Evolutionary conservation across 2,888 invertebrate species (phyloP).

Genomic region (Tillus elongatus): DNA sequence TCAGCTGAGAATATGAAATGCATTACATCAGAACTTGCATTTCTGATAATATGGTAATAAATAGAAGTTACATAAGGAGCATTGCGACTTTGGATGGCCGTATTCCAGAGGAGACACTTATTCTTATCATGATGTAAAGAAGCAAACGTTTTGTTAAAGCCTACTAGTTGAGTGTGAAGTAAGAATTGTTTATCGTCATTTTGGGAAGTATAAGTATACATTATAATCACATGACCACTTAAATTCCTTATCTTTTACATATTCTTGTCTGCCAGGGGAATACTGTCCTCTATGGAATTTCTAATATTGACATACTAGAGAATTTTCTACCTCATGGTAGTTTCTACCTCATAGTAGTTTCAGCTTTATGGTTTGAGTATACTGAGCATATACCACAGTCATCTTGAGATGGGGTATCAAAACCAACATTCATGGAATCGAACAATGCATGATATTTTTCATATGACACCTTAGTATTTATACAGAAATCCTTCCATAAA

Average conservation of each 20-base stretch:
- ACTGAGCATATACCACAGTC: slow-evolving; percentile 4
- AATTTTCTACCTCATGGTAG: neutral
- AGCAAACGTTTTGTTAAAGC: slow-evolving; percentile 1
- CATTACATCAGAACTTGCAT: neutral
- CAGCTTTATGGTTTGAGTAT: slow-evolving; percentile 1
- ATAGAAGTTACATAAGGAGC: slow-evolving; percentile 1
- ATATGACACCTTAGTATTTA: neutral
- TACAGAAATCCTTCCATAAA: slow-evolving; percentile 2
- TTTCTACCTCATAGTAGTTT: too few relatives aligned
- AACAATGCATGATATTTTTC: neutral
- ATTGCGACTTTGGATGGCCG: neutral
- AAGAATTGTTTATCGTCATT: neutral
- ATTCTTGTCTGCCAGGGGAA: slow-evolving; percentile 1
- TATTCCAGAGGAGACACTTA: neutral
- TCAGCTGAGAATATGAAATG: slow-evolving; percentile 1
- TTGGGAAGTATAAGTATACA: slow-evolving; percentile 2
- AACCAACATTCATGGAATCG: slow-evolving; percentile 1
- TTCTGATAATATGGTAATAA: neutral
- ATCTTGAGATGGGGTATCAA: slow-evolving; percentile 4
- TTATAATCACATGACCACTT: too few relatives aligned
- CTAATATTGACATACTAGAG: neutral
- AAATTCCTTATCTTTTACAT: too few relatives aligned
- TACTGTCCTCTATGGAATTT: neutral
- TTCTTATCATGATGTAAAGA: neutral
- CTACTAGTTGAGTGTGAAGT: slow-evolving; percentile 2